Evolutionary conservation across 2,888 invertebrate genomes (phyloP), one percentile per base, ranked within the genome.

Genomic region (Drosophila kanekoi): DNA sequence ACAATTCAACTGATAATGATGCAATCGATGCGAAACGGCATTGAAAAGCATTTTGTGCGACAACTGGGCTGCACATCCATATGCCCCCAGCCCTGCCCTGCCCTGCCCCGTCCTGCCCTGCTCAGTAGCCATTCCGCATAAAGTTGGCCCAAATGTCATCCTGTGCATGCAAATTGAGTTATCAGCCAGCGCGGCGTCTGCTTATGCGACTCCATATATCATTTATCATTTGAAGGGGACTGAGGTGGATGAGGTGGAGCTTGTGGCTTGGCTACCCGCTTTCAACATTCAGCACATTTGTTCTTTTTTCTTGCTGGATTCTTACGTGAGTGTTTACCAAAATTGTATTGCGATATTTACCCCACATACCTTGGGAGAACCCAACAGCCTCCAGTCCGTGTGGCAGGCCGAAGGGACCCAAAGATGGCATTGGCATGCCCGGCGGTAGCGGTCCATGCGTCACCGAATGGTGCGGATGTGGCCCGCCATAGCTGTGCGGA

Each of bases 341-440:
- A 90, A 90, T 90, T 85, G 81, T 57, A 37, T 59, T 78, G 66
- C 79, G 90, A 92, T 93, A 93, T 92, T 93, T 93, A 93, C 93
- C 93, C 93, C 93, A 93, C 92, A 93, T 92, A 92, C 93, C 92
- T 92, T 93, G 93, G 90, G 92, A 91, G 86, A 92, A 93, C 90
- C 93, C 93, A 89, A 93, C 93, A 77, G 92, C 92, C 87, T 93
- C 93, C 80, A 93, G 87, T 77, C 93, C 92, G 82, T 93, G 93
- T 77, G 92, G 92, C 86, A 93, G 88, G 86, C 93, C 92, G 89
- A 93, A 93, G 85, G 92, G 93, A 87, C 91, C 92, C 68, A 93
- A 82, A 40, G 92, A 92, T 52, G 92, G 90, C 93, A 93, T 93
- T 63, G 93, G 92, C 93, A 93, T 93, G 66, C 93, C 93, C 56